A percentile compares a stretch with the other conserved stretches of the same genome.
phyloP scores from a whole-genome alignment of 2,888 invertebrate genomes.

The Gnatocerus cornutus region DNA sequence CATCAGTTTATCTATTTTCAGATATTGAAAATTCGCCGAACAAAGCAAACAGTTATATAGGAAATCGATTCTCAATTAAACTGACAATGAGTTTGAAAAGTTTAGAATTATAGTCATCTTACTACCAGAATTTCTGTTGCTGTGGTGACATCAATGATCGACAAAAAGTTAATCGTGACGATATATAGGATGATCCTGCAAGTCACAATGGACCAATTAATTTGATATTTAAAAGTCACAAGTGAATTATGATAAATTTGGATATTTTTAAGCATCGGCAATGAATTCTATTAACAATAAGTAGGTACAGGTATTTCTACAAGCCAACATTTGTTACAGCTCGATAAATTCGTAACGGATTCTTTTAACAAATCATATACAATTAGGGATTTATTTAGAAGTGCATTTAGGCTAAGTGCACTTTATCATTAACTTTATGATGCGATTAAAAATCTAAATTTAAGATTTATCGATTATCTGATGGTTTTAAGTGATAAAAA shows the following conservation, averaged over 20 bases:
- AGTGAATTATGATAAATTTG: neutral
- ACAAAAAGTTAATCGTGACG: constrained; percentile 21
- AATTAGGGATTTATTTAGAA: constrained; percentile 1
- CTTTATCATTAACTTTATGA: neutral
- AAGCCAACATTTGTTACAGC: constrained; percentile 10
- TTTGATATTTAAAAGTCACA: neutral
- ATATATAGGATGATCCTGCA: constrained; percentile 3
- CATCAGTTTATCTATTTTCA: constrained; percentile 17
- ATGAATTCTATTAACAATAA: neutral
- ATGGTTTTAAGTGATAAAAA: no score
- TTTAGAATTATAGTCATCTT: constrained; percentile 14
- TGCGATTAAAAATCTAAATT: no score
- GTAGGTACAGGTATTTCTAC: constrained; percentile 1
- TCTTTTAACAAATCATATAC: constrained; percentile 7
- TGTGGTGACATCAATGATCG: constrained; percentile 7
- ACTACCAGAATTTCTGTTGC: constrained; percentile 1
- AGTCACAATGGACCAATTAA: constrained; percentile 4
- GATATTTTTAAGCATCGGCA: neutral
- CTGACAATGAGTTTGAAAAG: constrained; percentile 18
- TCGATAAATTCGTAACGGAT: constrained; percentile 16
- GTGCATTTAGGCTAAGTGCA: neutral
- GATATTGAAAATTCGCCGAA: constrained; percentile 26
- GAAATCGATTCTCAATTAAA: constrained; percentile 24
- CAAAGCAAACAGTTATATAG: constrained; percentile 13
- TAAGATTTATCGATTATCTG: no score